A percentile compares a stretch with the other conserved stretches of the same genome.
phyloP scores from a whole-genome alignment of 2,888 invertebrate genomes.

The Andrena praecox region DNA sequence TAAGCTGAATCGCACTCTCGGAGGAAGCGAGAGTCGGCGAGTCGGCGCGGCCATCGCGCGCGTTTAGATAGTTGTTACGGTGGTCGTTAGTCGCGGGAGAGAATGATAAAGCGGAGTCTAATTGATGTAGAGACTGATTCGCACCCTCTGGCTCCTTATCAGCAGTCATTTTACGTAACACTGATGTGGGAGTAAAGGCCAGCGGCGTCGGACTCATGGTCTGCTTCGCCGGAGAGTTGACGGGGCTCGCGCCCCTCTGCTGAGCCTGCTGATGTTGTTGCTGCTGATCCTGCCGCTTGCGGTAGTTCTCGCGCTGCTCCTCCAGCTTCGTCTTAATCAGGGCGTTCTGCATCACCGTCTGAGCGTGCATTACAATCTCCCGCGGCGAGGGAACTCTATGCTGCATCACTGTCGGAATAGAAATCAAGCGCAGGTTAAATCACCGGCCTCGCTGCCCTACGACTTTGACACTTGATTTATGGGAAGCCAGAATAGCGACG shows the following conservation, averaged over 20 bases:
- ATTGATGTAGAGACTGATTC: conserved; percentile 77
- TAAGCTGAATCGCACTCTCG: conserved; percentile 38
- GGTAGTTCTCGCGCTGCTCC: conserved; percentile 94
- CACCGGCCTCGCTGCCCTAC: neutral
- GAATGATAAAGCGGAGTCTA: conserved; percentile 64
- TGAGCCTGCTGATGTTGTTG: conserved; percentile 74
- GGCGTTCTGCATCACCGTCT: conserved; percentile 94
- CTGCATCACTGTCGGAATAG: conserved; percentile 86
- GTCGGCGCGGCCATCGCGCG: conserved; percentile 16
- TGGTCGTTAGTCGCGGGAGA: conserved; percentile 42
- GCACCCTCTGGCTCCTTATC: conserved; percentile 91
- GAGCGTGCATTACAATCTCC: conserved; percentile 93
- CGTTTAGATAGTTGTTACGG: conserved; percentile 45
- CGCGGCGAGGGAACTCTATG: conserved; percentile 93
- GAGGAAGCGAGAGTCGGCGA: conserved; percentile 15
- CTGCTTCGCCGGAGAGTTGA: conserved; percentile 85
- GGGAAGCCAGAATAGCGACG: too few relatives aligned
- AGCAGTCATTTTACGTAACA: conserved; percentile 97
- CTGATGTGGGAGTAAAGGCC: conserved; percentile 97
- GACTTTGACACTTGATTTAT: neutral
- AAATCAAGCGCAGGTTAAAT: conserved; percentile 30
- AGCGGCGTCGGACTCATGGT: conserved; percentile 89
- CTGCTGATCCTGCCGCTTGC: conserved; percentile 90
- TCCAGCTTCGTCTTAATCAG: conserved; percentile 95
- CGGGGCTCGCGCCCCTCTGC: conserved; percentile 79